These are phyloP conservation scores for Mastomys natalensis DNA, from an alignment of 2,113 vertebrate genomes.

Conservation along the genomic window DNA sequence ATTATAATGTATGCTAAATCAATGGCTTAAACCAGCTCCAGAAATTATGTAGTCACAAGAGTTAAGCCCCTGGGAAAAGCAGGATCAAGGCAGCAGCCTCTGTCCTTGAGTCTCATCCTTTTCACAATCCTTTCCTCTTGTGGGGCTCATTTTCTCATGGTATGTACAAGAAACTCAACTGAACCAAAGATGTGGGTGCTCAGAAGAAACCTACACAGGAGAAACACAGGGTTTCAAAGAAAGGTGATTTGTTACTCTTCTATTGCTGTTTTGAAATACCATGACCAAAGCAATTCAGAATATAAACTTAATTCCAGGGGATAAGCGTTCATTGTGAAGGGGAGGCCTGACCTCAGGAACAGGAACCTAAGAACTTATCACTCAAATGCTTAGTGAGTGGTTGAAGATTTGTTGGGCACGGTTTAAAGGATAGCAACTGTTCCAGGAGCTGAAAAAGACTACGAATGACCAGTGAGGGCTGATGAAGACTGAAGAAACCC, in stretches of 20 bases:
- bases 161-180: neutral
- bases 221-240: neutral
- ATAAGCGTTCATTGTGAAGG: neutral
- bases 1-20: neutral
- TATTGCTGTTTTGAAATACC: neutral
- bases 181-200: neutral
- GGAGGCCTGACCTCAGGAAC: neutral
- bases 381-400: neutral
- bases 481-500: neutral
- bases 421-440: neutral
- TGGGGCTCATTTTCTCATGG: neutral
- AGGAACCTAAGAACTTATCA: neutral
- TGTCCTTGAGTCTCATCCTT: fast-evolving
- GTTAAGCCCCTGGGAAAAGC: neutral
- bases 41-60: neutral
- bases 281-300: neutral
- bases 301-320: neutral
- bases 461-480: neutral
- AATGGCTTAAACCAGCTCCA: neutral
- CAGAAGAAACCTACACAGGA: neutral
- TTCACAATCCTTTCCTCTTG: fast-evolving
- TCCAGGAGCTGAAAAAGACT: neutral
- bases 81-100: neutral
- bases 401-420: neutral
- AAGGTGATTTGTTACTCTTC: neutral